Evolutionary conservation across 1,140 invertebrate genomes (phyloP), one percentile per base, ranked within the genome.

Genomic region (Zophobas atratus): DNA sequence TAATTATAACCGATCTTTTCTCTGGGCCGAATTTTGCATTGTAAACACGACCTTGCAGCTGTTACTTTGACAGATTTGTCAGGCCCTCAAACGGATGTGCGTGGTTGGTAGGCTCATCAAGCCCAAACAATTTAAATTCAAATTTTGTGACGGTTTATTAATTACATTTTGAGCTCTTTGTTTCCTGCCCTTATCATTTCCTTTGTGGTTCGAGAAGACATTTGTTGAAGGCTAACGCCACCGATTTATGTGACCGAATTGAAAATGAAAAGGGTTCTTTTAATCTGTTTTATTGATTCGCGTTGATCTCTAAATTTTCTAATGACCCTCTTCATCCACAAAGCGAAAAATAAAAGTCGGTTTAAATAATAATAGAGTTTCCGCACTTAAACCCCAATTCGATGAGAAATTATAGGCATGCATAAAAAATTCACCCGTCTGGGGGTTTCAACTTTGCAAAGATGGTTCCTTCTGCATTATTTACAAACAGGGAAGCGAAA

Each of bases 131-230:
- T 67, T 67, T 67, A 67, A 67, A 67, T 67, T 67, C 60, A 67
- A 67, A 67, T 67, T 67, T 67, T 67, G 38, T 67, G 60, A 67
- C 60, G 60, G 60, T 67, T 67, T 67, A 67, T 67, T 67, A 67
- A 67, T 67, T 67, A 67, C 60, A 67, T 67, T 67, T 67, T 67
- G 39, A 67, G 60, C 60, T 67, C 60, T 67, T 67, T 67, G 60
- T 46, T 67, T 67, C 60, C 60, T 67, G 60, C 60, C 60, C 60
- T 67, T 67, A 67, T 46, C 60, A 43, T 67, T 67, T 67, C 60
- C 60, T 67, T 67, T 67, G 39, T 46, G 60, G 60, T 67, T 43
- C 43, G 57, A 43, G 60, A 67, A 67, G 39, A 67, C 60, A 67
- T 67, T 67, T 67, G 60, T 67, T 67, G 60, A 67, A 67, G 60